These are phyloP conservation scores for Lethrus apterus DNA, from an alignment of 1,140 invertebrate species.

Conservation along the genomic window DNA sequence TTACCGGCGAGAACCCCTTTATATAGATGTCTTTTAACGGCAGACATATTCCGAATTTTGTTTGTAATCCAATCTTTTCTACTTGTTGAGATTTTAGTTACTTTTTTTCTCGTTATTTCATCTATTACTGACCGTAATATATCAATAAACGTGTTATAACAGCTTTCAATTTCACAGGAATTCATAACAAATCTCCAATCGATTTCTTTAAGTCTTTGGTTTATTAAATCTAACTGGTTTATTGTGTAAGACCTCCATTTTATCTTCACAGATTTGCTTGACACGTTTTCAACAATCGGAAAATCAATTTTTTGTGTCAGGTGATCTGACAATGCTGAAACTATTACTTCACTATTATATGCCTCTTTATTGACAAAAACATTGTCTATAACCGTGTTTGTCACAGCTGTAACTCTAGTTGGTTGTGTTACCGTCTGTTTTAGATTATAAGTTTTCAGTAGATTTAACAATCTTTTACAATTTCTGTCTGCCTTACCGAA, in stretches of 20 bases:
- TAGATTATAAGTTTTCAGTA: background rate
- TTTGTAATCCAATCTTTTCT: slow-evolving; percentile 2
- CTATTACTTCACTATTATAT: background rate
- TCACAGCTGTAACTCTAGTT: background rate
- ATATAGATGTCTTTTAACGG: slow-evolving; percentile 4
- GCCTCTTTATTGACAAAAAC: background rate
- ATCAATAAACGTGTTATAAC: slow-evolving; percentile 1
- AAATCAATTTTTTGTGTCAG: background rate
- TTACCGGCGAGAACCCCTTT: background rate
- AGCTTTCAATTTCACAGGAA: background rate
- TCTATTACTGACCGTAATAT: background rate
- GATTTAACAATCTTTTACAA: background rate
- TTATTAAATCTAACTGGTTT: background rate
- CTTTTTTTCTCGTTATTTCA: background rate
- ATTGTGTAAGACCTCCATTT: background rate
- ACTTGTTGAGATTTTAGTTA: background rate
- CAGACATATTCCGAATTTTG: background rate
- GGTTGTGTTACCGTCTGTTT: background rate
- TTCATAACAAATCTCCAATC: background rate
- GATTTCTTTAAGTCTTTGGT: background rate
- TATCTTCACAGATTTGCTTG: background rate
- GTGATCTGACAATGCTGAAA: slow-evolving; percentile 3
- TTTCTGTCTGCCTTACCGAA: background rate
- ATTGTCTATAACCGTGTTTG: slow-evolving; percentile 1
- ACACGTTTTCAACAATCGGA: background rate